A percentile compares a stretch with the other conserved stretches of the same genome.
Evolutionary conservation across 2,797 vertebrate species (phyloP).

Genomic region (Leptoclinus maculatus): DNA sequence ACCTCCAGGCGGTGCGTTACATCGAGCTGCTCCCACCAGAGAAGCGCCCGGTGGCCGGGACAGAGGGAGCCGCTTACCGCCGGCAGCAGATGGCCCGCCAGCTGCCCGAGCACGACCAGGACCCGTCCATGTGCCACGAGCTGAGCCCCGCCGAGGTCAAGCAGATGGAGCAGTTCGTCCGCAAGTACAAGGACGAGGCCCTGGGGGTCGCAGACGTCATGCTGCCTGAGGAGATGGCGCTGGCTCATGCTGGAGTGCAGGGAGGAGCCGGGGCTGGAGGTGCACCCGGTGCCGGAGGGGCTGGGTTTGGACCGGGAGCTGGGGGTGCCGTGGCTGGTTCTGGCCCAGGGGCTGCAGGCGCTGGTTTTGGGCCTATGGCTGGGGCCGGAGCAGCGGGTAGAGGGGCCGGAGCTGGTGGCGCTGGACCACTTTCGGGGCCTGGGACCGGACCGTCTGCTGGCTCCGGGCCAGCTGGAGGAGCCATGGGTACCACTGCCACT

Average conservation of each 20-base stretch:
- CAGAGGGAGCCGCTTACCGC: slow-evolving; percentile 93
- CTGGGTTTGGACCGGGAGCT: slow-evolving; percentile 50
- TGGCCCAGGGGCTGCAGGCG: background rate
- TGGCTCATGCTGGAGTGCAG: slow-evolving; percentile 49
- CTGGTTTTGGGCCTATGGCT: background rate
- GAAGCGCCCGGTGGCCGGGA: slow-evolving; percentile 92
- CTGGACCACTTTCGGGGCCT: slow-evolving; percentile 49
- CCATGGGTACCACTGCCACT: slow-evolving; percentile 79
- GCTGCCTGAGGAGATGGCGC: slow-evolving; percentile 88
- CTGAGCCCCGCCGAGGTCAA: slow-evolving; percentile 93
- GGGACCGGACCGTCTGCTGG: slow-evolving; percentile 13
- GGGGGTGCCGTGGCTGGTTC: slow-evolving; percentile 50
- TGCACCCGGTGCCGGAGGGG: slow-evolving; percentile 1
- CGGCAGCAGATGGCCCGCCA: slow-evolving; percentile 98
- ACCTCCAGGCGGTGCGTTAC: slow-evolving; percentile 90
- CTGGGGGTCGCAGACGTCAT: slow-evolving; percentile 93
- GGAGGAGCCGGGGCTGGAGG: slow-evolving; percentile 24
- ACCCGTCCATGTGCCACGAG: slow-evolving; percentile 95
- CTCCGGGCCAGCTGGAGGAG: slow-evolving; percentile 67
- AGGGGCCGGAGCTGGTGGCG: slow-evolving; percentile 13
- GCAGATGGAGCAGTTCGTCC: slow-evolving; percentile 96
- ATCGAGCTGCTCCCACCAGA: slow-evolving; percentile 96
- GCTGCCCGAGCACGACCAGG: slow-evolving; percentile 97
- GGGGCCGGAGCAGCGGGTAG: slow-evolving; percentile 10
- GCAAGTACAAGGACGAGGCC: slow-evolving; percentile 96